These are phyloP conservation scores for Cryptoprocta ferox DNA, from an alignment of 2,797 vertebrate species.

Conservation along the genomic window DNA sequence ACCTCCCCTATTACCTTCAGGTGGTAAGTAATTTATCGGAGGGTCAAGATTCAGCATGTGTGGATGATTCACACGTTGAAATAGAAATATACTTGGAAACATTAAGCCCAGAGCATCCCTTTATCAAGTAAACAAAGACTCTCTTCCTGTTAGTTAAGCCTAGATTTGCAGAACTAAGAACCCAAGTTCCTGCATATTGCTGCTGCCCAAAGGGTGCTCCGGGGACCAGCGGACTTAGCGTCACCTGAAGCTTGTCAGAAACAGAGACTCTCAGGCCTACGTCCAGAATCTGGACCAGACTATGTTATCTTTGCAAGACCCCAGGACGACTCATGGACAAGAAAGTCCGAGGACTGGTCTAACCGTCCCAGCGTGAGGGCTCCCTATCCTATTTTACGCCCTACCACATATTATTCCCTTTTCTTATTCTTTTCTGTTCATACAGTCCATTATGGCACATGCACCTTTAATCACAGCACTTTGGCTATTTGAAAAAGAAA, in stretches of 20 bases:
- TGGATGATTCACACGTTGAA: neutral
- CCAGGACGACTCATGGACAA: neutral
- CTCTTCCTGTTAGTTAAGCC: neutral
- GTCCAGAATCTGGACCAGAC: neutral
- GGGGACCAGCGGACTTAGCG: neutral
- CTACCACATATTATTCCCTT: neutral
- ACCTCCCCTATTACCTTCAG: neutral
- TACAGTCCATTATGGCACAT: neutral
- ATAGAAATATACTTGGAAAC: neutral
- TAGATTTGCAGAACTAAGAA: neutral
- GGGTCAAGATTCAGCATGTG: neutral
- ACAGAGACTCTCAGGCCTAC: neutral
- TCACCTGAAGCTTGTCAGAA: neutral
- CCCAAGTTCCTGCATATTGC: neutral
- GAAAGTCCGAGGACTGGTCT: neutral
- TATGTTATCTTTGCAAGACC: neutral
- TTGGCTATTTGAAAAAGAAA: neutral
- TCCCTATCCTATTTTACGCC: neutral
- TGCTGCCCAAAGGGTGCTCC: neutral
- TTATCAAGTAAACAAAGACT: neutral
- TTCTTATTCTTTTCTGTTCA: neutral
- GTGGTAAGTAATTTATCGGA: neutral
- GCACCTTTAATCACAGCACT: neutral
- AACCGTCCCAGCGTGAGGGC: neutral
- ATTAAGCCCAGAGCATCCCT: neutral